A percentile compares a stretch with the other conserved stretches of the same genome.
These are phyloP conservation scores for Pelodytes ibericus DNA, from an alignment of 2,797 vertebrate species.

Conservation along the genomic window DNA sequence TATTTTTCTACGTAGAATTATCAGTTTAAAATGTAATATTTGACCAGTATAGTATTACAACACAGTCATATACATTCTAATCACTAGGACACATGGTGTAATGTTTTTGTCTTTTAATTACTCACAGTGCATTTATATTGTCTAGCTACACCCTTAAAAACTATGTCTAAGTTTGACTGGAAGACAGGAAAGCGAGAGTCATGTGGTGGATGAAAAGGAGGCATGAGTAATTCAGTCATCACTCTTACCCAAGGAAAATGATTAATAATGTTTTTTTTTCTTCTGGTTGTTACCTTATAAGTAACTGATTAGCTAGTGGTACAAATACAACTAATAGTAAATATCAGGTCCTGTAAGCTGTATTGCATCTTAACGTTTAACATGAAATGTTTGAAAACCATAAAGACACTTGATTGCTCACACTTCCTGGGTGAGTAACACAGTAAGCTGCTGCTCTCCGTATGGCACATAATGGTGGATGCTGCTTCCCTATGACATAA, in stretches of 20 bases:
- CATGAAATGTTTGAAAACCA: too few species aligned
- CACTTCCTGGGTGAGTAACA: too few species aligned
- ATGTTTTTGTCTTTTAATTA: slow-evolving; percentile 7
- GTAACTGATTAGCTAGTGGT: neutral
- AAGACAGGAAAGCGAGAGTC: slow-evolving; percentile 12
- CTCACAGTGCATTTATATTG: neutral
- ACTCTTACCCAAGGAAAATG: neutral
- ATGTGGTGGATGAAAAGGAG: slow-evolving; percentile 19
- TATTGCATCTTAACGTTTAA: too few species aligned
- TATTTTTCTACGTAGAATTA: neutral
- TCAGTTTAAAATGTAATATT: neutral
- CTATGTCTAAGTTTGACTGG: neutral
- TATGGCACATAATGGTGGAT: too few species aligned
- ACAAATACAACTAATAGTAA: slow-evolving; percentile 16
- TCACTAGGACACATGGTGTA: neutral
- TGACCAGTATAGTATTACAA: slow-evolving; percentile 7
- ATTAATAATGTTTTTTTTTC: slow-evolving; percentile 5
- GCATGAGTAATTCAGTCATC: slow-evolving; percentile 32
- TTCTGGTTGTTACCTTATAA: neutral
- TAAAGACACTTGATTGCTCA: too few species aligned
- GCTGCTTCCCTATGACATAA: too few species aligned
- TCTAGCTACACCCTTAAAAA: slow-evolving; percentile 15
- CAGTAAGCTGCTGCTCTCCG: too few species aligned
- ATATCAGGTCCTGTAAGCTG: too few species aligned
- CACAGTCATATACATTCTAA: neutral